phyloP scores from a whole-genome alignment of 2,113 vertebrate species.

The sheep (Ovis aries) region DNA sequence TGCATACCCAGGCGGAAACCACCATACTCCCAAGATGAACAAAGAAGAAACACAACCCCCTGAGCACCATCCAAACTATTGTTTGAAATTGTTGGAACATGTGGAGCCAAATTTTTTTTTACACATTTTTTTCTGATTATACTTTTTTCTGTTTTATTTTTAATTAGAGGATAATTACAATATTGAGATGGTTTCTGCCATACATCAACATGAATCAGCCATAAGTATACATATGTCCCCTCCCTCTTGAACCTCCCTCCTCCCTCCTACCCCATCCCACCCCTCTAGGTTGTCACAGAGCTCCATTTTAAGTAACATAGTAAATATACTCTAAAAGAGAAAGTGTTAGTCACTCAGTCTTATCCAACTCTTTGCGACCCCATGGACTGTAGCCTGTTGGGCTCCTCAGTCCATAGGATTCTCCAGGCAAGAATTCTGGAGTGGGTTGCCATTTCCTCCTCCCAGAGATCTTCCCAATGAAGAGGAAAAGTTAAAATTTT shows the following conservation, averaged over 20 bases:
- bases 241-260: background rate
- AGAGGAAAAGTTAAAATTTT: background rate
- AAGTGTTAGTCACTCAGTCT: background rate
- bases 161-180: background rate
- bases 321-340: background rate
- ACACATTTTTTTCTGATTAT: background rate
- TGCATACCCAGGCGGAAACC: background rate
- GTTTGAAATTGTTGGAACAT: background rate
- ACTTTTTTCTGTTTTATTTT: background rate
- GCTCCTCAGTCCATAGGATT: background rate
- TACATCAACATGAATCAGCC: background rate
- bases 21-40: background rate
- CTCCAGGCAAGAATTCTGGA: background rate
- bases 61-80: background rate
- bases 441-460: background rate
- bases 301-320: background rate
- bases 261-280: background rate
- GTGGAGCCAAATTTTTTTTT: background rate
- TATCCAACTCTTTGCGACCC: background rate
- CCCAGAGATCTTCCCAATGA: background rate
- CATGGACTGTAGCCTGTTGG: background rate
- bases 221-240: background rate
- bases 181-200: background rate
- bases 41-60: background rate
- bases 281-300: background rate